Base-by-base conservation (phyloP, 2,888 invertebrate species). In the Nematopogon swammerdamellus region DNA sequence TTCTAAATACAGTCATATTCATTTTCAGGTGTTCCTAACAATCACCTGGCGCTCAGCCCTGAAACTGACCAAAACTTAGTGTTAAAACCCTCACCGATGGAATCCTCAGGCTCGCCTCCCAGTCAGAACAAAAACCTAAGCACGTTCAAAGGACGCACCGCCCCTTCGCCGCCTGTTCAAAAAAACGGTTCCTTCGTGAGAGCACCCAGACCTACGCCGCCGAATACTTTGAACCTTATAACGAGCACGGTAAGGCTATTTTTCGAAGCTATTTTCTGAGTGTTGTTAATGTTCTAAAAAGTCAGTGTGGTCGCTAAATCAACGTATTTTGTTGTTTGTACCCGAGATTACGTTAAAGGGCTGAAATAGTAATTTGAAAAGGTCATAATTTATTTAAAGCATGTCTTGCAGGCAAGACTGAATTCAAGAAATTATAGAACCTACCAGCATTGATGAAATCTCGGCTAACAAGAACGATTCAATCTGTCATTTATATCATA, bases 201-300 rank as follows among this genome's bases (percentile, higher is more conserved):
- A 66, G 86, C 86, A 48, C 87, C 87, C 19, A 77, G 90, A 62
- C 92, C 92, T 1, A 90, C 91, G 58, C 89, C 92, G 60, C 92
- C 92, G 48, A 92, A 90, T 67, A 92, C 92, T 36, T 72, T 92
- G 54, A 92, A 89, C 72, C 82, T 92, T 59, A 82, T 85, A 61
- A 82, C 81, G 54, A 83, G 82, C 60, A 80, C 80, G 50, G 80
- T 80, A 69, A 75, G 80, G 70, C 49, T 30, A 47, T 51, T 55
- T 49, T 50, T 16, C 29, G 47, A 47, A 46, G 51, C 43, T 50
- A 19, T n/a, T 25, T 25, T 25, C n/a, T n/a, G n/a, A n/a, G 25
- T 25, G 25, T 25, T 25, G 25, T 25, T 6, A 25, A 25, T 25
- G 25, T 25, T 25, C 25, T 25, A 6, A 25, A 25, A n/a, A 2